Evolutionary conservation across 2,797 vertebrate genomes (phyloP), one percentile per base, ranked within the genome.

Genomic region (Scomberomorus guttatus): DNA sequence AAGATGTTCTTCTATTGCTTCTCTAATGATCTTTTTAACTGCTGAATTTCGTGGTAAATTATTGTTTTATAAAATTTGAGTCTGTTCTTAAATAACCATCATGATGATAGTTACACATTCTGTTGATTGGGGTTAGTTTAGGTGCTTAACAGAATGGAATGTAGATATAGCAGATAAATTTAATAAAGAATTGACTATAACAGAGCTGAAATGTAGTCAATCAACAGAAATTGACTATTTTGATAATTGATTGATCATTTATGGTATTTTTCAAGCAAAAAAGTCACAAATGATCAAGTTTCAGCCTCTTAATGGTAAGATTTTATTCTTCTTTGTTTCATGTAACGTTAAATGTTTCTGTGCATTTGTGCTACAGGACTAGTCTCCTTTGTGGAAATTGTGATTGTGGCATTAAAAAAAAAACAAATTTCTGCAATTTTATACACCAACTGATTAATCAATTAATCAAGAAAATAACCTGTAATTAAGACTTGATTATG

Each of bases 1-100:
- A 72, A 63, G 60, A 80, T 56, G 13, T 55, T 44, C 10, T 42
- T 78, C 62, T 37, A 32, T 58, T n/a, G 62, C 58, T 59, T 44
- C 80, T 84, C 77, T 82, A 74, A 86, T 88, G 78, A 85, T 84
- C 79, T 75, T 69, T 79, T 87, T 90, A 89, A 65, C 11, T 1
- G n/a, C 42, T 46, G 34, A 58, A 60, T 69, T 75, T 83, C 76
- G 60, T 27, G 12, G 29, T 76, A 81, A 86, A 87, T 86, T 65
- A 83, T 77, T 58, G 70, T 82, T 87, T 85, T 63, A 82, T 52
- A 9, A 62, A 64, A 71, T 72, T 50, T 59, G 8, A 32, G 44
- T 22, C 67, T 32, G 24, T 72, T 75, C 60, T 67, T 27, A 34
- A 73, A 68, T 63, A 65, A 69, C 14, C 59, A 57, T 75, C 61